Conservation (phyloP, 92 coral and sea anemone species). For the Bergia sp. region DNA sequence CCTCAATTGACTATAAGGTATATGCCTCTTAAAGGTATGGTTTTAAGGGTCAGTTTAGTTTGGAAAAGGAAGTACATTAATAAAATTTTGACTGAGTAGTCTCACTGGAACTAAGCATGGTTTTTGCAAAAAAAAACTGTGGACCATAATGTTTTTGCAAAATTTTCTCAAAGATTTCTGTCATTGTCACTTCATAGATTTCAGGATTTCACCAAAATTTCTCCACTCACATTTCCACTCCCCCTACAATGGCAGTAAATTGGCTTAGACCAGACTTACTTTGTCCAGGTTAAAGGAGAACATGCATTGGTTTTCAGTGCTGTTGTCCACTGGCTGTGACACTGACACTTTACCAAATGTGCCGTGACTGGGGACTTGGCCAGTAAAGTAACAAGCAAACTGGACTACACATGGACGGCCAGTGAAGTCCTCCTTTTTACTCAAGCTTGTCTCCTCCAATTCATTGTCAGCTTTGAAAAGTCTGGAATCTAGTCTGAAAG, state of each 20-base stretch:
- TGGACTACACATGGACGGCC: constrained; percentile 93
- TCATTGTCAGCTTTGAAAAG: constrained; percentile 81
- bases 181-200: too few species aligned
- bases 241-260: not conserved
- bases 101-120: too few species aligned
- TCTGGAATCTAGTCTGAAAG: constrained; percentile 69
- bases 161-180: too few species aligned
- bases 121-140: too few species aligned
- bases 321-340: constrained; percentile 65
- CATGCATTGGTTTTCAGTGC: constrained; percentile 28
- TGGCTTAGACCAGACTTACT: constrained; percentile 52
- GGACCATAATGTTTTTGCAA: too few species aligned
- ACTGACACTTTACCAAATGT: constrained; percentile 85
- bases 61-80: too few species aligned
- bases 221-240: not conserved
- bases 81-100: too few species aligned
- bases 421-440: constrained; percentile 73
- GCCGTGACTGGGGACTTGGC: constrained; percentile 65
- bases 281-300: constrained; percentile 86
- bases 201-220: too few species aligned
- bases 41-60: too few species aligned
- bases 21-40: too few species aligned
- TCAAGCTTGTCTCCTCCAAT: constrained; percentile 69
- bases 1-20: too few species aligned
- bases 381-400: constrained; percentile 85